Evolutionary conservation across 2,888 invertebrate genomes (phyloP).

Genomic region (Nemoura dubitans): DNA sequence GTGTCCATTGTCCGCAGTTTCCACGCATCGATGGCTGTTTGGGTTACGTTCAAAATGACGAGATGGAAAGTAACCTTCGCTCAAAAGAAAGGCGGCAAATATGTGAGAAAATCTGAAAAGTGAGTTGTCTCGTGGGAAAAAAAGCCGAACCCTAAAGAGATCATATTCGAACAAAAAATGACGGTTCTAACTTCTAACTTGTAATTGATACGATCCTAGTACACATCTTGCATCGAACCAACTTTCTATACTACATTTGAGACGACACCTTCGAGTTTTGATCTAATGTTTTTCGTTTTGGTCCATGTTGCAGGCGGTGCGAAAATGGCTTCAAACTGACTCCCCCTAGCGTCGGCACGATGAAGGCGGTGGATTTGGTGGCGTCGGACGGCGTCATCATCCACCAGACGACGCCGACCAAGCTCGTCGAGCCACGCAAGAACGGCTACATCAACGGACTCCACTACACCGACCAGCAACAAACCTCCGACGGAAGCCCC

Average conservation of each 20-base stretch:
- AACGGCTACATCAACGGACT: conserved; percentile 25
- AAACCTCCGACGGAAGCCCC: background rate
- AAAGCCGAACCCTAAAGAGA: background rate
- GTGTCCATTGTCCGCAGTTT: background rate
- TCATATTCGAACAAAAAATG: background rate
- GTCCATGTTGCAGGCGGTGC: conserved; percentile 2
- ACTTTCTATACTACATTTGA: no score
- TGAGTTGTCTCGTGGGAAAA: background rate
- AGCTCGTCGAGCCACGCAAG: background rate
- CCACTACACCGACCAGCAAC: background rate
- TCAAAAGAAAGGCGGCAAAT: background rate
- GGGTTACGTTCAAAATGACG: background rate
- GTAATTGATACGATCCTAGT: no score
- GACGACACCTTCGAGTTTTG: no score
- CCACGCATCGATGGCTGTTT: background rate
- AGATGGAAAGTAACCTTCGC: background rate
- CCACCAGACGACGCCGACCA: background rate
- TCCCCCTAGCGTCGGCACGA: conserved; percentile 27
- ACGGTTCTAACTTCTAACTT: no score
- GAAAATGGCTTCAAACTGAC: conserved; percentile 21
- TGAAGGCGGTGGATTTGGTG: conserved; percentile 35
- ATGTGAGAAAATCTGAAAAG: background rate
- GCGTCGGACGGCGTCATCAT: background rate
- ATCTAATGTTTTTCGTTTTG: background rate
- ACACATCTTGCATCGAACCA: no score